Evolutionary conservation across 2,797 vertebrate genomes (phyloP), one percentile per base, ranked within the genome.

Genomic region (Arctocebus calabarensis): DNA sequence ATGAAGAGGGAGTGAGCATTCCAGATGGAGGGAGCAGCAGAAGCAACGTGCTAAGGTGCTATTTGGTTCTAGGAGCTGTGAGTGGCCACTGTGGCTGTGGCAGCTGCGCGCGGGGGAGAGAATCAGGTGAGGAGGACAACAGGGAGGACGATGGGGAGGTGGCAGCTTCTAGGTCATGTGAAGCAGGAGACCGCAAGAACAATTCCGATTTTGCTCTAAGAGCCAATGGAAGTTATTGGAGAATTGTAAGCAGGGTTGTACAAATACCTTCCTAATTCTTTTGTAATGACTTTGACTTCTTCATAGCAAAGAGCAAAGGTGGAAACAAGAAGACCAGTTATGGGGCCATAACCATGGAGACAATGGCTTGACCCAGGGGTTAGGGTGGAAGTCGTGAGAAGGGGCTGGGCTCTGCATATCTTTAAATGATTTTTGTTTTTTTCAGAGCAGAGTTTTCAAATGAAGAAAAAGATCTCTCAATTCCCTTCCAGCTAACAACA

Each of bases 291-390:
- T 16, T 57, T 59, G 59, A 40, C n/a, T 74, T 88, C 71, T 16
- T 10, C 19, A 17, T 6, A 55, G 55, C 43, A 17, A 37, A 52
- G 64, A 59, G 29, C 29, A 59, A 75, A 37, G 20, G 6, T 17
- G 29, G 59, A 59, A 74, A 10, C 14, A 19, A 74, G 27, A 59
- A 87, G 82, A 10, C 43, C 37, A 52, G 40, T 27, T 37, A 14
- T 68, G 57, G 64, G 17, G 27, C 37, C 12, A 0, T 0, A 9
- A 25, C 48, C 20, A 0, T 1, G 1, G 22, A 22, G 8, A 19
- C 0, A 5, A 16, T 2, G 32, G 27, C 55, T 32, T 45, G 7
- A 45, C 64, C 34, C 12, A 22, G 84, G 40, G 20, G 3, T 71
- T 2, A 4, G 40, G 14, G 20, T 2, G 25, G 61, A 45, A 27